phyloP scores from a whole-genome alignment of 2,888 invertebrate species.

The Trissolcus brochymenae region DNA sequence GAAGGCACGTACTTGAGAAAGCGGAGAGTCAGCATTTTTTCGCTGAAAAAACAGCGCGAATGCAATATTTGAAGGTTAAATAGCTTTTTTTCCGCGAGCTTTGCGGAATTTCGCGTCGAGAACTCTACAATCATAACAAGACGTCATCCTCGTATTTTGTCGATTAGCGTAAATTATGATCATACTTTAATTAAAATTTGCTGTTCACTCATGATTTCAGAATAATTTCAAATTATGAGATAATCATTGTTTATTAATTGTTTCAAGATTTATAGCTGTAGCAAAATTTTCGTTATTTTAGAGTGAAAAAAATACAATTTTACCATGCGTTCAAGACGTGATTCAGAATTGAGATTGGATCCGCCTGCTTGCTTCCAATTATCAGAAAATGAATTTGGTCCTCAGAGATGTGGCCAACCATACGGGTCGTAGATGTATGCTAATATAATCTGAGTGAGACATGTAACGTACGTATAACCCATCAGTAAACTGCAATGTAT shows the following conservation, averaged over 20 bases:
- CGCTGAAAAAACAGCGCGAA: slow-evolving; percentile 4
- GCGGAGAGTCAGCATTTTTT: slow-evolving; percentile 7
- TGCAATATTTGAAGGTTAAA: slow-evolving; percentile 37
- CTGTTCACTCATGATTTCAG: background rate
- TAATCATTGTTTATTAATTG: slow-evolving; percentile 19
- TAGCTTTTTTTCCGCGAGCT: slow-evolving; percentile 44
- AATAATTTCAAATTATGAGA: slow-evolving; percentile 2
- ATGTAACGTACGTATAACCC: slow-evolving; percentile 66
- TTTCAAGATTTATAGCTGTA: background rate
- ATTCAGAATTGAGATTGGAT: background rate
- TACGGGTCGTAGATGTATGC: slow-evolving; percentile 71
- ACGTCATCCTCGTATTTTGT: slow-evolving; percentile 39
- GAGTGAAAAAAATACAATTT: background rate
- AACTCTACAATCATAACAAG: slow-evolving; percentile 42
- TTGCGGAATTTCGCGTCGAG: slow-evolving; percentile 35
- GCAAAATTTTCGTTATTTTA: background rate
- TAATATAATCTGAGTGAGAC: slow-evolving; percentile 72
- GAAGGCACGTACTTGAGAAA: background rate
- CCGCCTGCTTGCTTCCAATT: background rate
- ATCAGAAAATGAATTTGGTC: slow-evolving; percentile 23
- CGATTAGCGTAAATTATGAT: slow-evolving; percentile 59
- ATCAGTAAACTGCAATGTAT: slow-evolving; percentile 58
- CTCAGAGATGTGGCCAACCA: slow-evolving; percentile 64
- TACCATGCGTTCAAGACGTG: background rate
- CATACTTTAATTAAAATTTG: slow-evolving; percentile 59